These are phyloP conservation scores for Climacteris rufus DNA, from an alignment of 2,113 vertebrate genomes.

Conservation along the genomic window DNA sequence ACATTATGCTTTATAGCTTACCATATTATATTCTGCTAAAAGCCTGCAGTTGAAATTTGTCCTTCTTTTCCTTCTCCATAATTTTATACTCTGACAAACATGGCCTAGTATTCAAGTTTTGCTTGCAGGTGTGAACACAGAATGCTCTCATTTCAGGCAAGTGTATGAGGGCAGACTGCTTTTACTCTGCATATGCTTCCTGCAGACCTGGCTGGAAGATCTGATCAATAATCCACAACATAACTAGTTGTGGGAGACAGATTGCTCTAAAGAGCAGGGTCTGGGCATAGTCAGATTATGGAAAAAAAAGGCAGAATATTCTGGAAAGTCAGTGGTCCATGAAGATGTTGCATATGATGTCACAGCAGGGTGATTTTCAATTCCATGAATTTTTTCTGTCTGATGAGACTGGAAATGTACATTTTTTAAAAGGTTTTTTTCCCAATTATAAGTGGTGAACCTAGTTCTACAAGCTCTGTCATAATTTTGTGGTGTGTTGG, in stretches of 20 bases:
- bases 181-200: background rate
- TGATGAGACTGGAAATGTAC: background rate
- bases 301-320: background rate
- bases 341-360: background rate
- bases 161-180: background rate
- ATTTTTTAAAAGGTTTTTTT: background rate
- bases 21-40: background rate
- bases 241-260: background rate
- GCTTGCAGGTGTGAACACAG: background rate
- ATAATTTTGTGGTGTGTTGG: background rate
- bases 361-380: background rate
- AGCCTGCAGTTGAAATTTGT: background rate
- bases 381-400: background rate
- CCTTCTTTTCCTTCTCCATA: background rate
- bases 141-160: background rate
- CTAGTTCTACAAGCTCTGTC: background rate
- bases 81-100: background rate
- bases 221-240: accelerated
- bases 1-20: background rate
- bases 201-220: background rate
- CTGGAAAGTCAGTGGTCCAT: background rate
- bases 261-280: background rate
- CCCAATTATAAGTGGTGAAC: background rate
- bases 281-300: background rate
- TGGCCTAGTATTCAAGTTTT: background rate